These are phyloP conservation scores for Eolophus roseicapilla DNA, from an alignment of 2,113 vertebrate species.

Conservation along the genomic window DNA sequence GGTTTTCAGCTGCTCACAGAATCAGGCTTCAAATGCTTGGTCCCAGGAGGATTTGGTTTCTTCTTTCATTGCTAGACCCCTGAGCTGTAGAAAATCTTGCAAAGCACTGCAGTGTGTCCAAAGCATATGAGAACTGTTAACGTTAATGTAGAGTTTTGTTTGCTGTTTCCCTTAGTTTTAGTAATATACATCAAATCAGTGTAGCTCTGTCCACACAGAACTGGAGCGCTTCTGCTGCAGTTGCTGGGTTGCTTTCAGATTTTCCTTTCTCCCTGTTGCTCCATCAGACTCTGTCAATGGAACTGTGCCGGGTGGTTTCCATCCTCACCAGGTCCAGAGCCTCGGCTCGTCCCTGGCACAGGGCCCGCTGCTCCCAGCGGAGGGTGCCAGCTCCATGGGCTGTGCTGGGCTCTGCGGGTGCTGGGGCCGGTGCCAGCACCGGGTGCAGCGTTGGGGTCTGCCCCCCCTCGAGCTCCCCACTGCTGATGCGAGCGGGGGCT, in stretches of 20 bases:
- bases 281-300: neutral
- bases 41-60: neutral
- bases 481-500: neutral
- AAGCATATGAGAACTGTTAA: neutral
- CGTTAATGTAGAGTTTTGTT: neutral
- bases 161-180: neutral
- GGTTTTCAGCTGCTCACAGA: neutral
- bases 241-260: neutral
- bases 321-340: neutral
- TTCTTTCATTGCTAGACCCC: neutral
- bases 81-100: neutral
- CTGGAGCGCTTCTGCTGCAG: neutral
- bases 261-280: neutral
- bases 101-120: neutral
- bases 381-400: neutral
- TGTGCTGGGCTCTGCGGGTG: neutral
- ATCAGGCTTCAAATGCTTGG: neutral
- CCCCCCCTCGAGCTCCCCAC: neutral
- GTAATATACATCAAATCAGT: neutral
- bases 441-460: neutral
- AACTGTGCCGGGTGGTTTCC: neutral
- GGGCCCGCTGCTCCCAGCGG: neutral
- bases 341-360: neutral
- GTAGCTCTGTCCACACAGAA: neutral
- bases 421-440: accelerated